Evolutionary conservation across 2,888 invertebrate genomes (phyloP).

Genomic region (Eubasilissa splendida): DNA sequence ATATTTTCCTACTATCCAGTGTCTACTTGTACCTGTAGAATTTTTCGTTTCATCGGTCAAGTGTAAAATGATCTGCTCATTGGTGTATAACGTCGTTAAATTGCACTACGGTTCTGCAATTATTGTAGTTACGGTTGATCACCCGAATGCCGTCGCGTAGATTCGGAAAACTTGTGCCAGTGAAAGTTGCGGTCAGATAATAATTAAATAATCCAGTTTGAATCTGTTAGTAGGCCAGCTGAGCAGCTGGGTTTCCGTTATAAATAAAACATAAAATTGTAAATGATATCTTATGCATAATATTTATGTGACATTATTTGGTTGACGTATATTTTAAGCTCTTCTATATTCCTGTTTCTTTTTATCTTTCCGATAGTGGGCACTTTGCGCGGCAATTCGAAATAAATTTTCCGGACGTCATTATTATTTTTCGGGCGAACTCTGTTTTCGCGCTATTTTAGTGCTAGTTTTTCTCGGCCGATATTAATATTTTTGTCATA

Average conservation of each 20-base stretch:
- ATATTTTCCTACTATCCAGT: no score
- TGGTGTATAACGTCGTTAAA: no score
- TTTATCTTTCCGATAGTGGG: no score
- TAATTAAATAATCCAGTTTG: neutral
- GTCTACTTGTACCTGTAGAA: no score
- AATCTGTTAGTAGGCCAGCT: neutral
- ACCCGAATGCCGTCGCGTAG: neutral
- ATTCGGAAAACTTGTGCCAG: neutral
- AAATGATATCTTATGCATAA: no score
- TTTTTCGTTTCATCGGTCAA: no score
- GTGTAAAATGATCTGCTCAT: no score
- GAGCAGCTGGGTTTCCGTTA: neutral
- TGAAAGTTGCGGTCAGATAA: neutral
- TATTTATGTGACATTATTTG: no score
- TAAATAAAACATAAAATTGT: neutral
- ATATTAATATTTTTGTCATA: neutral
- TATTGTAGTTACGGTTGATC: no score
- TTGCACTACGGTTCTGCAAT: no score
- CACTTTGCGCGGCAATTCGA: neutral
- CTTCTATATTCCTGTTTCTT: no score
- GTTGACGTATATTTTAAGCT: no score
- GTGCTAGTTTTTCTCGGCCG: slow-evolving; percentile 1
- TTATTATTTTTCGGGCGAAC: neutral
- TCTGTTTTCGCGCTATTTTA: slow-evolving; percentile 10
- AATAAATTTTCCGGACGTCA: neutral